Conservation (phyloP, 1,140 invertebrate species). For the Dendrolimus kikuchii region DNA sequence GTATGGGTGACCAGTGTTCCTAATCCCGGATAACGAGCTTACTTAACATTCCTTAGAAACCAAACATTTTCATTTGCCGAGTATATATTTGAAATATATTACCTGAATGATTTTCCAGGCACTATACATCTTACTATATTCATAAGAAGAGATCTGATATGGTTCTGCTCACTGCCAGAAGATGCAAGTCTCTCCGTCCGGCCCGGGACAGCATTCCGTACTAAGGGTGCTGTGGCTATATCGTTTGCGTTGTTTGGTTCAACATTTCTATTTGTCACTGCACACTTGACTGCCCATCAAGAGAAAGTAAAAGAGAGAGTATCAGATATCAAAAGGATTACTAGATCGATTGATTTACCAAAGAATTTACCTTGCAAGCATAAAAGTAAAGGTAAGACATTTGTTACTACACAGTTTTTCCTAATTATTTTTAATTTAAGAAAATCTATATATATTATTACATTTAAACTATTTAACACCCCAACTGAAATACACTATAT, state of each 20-base stretch:
- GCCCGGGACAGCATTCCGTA: slow-evolving; percentile 89
- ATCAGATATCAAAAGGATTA: slow-evolving; percentile 90
- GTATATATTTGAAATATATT: slow-evolving; percentile 5
- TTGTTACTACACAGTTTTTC: slow-evolving; percentile 1
- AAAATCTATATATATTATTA: too few relatives aligned
- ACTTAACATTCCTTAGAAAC: too few relatives aligned
- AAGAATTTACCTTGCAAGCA: slow-evolving; percentile 84
- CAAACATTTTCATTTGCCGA: too few relatives aligned
- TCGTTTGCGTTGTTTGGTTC: slow-evolving; percentile 94
- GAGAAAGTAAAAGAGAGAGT: slow-evolving; percentile 91
- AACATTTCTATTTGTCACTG: slow-evolving; percentile 93
- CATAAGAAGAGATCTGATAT: slow-evolving; percentile 90
- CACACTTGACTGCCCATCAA: slow-evolving; percentile 92
- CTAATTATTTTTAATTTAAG: neutral
- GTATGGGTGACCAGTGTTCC: too few relatives aligned
- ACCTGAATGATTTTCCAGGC: slow-evolving; percentile 68
- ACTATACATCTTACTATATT: slow-evolving; percentile 91
- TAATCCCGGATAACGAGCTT: too few relatives aligned
- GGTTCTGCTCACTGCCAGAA: slow-evolving; percentile 94
- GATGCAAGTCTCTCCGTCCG: slow-evolving; percentile 89
- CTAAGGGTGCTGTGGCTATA: slow-evolving; percentile 93
- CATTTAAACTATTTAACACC: too few relatives aligned
- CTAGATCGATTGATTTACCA: slow-evolving; percentile 87
- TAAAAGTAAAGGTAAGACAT: slow-evolving; percentile 82
- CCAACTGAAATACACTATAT: too few relatives aligned